Percentiles rank a stretch among this genome's conserved stretches.
These are phyloP conservation scores for Falco cherrug DNA, from an alignment of 2,797 vertebrate species.

Conservation along the genomic window DNA sequence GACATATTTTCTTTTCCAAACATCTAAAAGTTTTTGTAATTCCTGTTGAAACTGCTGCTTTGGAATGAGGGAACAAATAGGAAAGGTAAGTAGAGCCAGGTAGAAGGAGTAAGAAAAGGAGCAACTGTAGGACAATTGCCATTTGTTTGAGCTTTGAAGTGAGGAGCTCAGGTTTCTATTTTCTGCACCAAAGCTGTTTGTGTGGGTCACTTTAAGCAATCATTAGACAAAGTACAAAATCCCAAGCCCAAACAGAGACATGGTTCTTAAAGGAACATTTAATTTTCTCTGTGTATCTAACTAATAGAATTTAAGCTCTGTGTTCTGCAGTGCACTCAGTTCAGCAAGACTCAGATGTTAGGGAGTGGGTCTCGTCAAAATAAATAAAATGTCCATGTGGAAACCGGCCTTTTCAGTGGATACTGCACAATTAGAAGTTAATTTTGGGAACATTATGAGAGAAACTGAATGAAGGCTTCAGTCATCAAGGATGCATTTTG, in stretches of 20 bases:
- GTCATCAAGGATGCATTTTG: background rate
- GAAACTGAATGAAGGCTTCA: background rate
- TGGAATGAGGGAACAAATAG: background rate
- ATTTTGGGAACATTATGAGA: background rate
- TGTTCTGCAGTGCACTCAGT: background rate
- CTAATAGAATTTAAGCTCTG: background rate
- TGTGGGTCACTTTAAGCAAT: background rate
- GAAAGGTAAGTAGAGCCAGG: background rate
- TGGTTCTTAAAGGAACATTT: background rate
- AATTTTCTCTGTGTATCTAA: background rate
- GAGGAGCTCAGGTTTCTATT: background rate
- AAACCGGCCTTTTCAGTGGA: background rate
- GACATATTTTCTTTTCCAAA: background rate
- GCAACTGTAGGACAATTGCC: background rate
- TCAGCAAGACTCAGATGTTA: background rate
- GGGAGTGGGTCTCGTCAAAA: background rate
- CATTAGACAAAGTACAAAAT: background rate
- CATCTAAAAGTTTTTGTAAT: background rate
- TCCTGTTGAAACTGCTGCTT: background rate
- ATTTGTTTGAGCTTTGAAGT: background rate
- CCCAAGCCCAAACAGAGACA: background rate
- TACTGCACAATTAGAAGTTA: background rate
- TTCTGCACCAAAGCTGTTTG: background rate
- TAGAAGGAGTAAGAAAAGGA: background rate
- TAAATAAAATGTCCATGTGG: background rate